Conservation (phyloP, 1,140 invertebrate genomes). For the Elysia chlorotica region DNA sequence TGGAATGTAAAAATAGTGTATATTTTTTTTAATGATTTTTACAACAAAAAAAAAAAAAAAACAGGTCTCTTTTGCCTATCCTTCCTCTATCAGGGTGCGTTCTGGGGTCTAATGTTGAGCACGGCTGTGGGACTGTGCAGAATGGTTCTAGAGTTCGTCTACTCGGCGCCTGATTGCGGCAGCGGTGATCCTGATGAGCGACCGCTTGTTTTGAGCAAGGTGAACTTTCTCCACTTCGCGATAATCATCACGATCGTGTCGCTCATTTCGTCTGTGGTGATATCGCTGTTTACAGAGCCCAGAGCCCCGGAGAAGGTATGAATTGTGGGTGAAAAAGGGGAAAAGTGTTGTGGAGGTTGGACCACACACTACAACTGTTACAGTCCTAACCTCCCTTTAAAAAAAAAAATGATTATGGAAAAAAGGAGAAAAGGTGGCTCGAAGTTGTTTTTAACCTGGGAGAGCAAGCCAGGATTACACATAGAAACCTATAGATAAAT, state of each 20-base stretch:
- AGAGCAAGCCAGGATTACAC: neutral
- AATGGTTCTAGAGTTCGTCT: constrained; percentile 51
- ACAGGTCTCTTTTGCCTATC: no score
- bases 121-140: constrained; percentile 60
- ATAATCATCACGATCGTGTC: constrained; percentile 46
- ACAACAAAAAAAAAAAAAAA: no score
- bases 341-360: neutral
- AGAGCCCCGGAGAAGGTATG: constrained; percentile 38
- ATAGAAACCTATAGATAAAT: no score
- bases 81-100: constrained; percentile 68
- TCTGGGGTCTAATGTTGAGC: constrained; percentile 66
- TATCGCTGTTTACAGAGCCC: constrained; percentile 48
- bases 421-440: neutral
- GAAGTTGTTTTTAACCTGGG: neutral
- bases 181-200: constrained; percentile 37
- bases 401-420: neutral
- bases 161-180: constrained; percentile 46
- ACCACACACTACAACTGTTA: neutral
- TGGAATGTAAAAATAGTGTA: no score
- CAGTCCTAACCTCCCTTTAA: neutral
- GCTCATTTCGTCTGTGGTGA: constrained; percentile 38
- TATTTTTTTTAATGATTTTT: no score
- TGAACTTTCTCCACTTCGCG: constrained; percentile 58
- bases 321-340: neutral
- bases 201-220: constrained; percentile 37